These are phyloP conservation scores for Dryomyza anilis DNA, from an alignment of 2,888 invertebrate genomes.

Conservation along the genomic window DNA sequence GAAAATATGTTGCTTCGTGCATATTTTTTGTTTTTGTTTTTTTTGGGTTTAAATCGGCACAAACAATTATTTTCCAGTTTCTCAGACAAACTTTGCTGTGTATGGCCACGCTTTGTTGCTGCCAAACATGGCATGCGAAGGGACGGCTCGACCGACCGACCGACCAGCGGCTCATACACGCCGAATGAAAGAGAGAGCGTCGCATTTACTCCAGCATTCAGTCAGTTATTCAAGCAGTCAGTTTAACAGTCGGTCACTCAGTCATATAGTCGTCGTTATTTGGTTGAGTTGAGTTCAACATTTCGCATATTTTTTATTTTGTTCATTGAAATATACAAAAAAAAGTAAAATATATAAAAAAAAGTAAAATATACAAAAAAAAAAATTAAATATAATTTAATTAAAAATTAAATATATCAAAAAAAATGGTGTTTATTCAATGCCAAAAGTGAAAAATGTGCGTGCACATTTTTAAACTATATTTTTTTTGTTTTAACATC, in stretches of 20 bases:
- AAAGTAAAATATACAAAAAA: not conserved
- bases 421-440: too few species aligned
- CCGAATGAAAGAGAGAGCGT: not conserved
- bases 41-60: not conserved
- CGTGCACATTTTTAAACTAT: too few species aligned
- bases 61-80: conserved; percentile 16
- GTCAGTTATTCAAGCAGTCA: not conserved
- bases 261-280: conserved; percentile 7
- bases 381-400: not conserved
- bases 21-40: not conserved
- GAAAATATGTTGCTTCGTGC: too few species aligned
- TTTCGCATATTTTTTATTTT: conserved; percentile 7
- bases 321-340: not conserved
- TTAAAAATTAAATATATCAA: too few species aligned
- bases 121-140: conserved; percentile 12
- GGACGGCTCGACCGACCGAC: not conserved
- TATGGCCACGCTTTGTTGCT: not conserved
- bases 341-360: not conserved
- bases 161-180: not conserved
- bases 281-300: conserved; percentile 5
- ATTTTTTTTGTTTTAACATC: too few species aligned
- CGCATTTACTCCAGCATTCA: conserved; percentile 1
- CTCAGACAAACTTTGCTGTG: not conserved
- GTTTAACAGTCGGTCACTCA: not conserved
- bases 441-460: too few species aligned